Conservation (phyloP, 1,140 invertebrate genomes). For the Bradynema listronoti region DNA sequence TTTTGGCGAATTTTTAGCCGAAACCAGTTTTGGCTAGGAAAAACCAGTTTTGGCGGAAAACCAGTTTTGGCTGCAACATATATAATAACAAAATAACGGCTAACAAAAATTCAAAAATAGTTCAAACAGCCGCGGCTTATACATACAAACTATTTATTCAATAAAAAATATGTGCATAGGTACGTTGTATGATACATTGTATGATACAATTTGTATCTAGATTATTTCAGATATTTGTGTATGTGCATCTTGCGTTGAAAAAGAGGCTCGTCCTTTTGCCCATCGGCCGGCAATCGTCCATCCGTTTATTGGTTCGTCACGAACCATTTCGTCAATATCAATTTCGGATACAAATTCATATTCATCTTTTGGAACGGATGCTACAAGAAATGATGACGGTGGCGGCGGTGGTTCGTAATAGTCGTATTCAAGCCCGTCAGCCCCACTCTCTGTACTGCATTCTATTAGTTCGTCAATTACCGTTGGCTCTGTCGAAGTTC, state of each 20-base stretch:
- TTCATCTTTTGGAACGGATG: neutral
- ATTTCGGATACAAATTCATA: conserved; percentile 5
- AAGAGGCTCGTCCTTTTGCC: neutral
- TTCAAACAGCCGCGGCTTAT: too few species aligned
- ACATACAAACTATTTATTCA: too few species aligned
- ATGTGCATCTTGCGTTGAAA: conserved; percentile 9
- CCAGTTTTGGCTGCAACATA: neutral
- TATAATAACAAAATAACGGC: neutral
- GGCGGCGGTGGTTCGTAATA: conserved; percentile 1
- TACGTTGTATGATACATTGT: too few species aligned
- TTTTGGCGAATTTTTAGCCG: too few species aligned
- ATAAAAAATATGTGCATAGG: too few species aligned
- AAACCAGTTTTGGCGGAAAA: too few species aligned
- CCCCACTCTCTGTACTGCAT: conserved; percentile 1
- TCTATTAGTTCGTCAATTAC: too few species aligned
- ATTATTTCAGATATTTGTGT: conserved; percentile 6
- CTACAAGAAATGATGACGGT: neutral
- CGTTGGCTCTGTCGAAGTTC: too few species aligned
- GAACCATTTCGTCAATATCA: conserved; percentile 7
- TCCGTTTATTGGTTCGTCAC: neutral
- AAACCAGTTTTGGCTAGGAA: too few species aligned
- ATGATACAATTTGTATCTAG: too few species aligned
- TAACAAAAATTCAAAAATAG: neutral
- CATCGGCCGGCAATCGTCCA: neutral
- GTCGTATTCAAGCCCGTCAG: conserved; percentile 10